Evolutionary conservation across 2,113 vertebrate genomes (phyloP), one percentile per base, ranked within the genome.

Genomic region (human): DNA sequence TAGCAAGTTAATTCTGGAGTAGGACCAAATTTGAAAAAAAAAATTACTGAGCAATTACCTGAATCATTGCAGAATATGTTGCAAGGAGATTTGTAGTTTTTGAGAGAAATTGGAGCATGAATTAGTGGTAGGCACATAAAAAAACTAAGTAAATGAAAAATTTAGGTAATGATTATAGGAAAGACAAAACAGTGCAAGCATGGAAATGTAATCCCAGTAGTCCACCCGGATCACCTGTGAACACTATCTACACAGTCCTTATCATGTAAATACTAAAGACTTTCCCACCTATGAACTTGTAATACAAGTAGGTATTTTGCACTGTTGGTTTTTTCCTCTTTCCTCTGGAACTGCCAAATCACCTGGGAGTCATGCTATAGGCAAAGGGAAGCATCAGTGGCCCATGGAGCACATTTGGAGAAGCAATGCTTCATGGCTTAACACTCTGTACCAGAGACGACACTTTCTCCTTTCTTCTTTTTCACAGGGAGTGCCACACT

Each of bases 381-480:
- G 43, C 25, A 27, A 20, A 23, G 1, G 52, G 57, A n/a, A 5
- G 27, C 1, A 25, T 11, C 50, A 32, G 32, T 2, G 61, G 7
- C 14, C 79, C 75, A 2, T 0, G 1, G 27, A 22, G 2, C 75
- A 45, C 14, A 30, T 8, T 13, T n/a, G 12, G n/a, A 73, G 16
- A 80, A 82, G 35, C 22, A 32, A 3, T 2, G 50, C 23, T 64
- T 45, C 87, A 16, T 0, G 30, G 38, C 0, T 45, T 3, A 89
- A 57, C 25, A 32, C 22, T 12, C 40, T 85, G 16, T 22, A 45
- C 66, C 76, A 27, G 23, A 30, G 3, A 22, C 8, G 48, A 79
- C 43, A 25, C 2, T 43, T 48, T 52, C 55, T 72, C 45, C 38
- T 81, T 64, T 70, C 23, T 92, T 32, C 64, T 66, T 66, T 38